Percentiles rank a stretch among this genome's conserved stretches.
Conservation (phyloP, 2,113 vertebrate species). For the Heterotilapia buettikoferi region DNA sequence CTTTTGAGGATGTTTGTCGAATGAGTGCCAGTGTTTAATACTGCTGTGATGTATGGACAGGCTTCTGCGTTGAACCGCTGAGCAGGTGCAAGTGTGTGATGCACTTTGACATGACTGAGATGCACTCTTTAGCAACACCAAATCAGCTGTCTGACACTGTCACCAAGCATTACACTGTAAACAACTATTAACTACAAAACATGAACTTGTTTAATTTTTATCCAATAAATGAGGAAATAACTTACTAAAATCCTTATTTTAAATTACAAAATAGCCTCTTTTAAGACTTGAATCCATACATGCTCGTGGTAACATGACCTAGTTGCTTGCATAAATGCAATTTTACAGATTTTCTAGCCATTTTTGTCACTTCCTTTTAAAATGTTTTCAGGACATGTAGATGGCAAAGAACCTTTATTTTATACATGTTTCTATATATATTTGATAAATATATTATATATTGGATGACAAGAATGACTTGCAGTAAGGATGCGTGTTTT, state of each 20-base stretch:
- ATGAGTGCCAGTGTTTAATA: constrained; percentile 4
- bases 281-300: constrained; percentile 68
- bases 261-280: constrained; percentile 77
- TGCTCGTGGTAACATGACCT: constrained; percentile 70
- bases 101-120: constrained; percentile 35
- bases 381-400: constrained; percentile 57
- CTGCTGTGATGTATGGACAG: constrained; percentile 11
- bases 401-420: constrained; percentile 58
- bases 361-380: constrained; percentile 55
- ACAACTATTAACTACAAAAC: constrained; percentile 74
- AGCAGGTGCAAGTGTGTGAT: constrained; percentile 10
- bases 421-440: constrained; percentile 65
- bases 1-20: neutral
- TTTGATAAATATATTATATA: constrained; percentile 58
- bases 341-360: constrained; percentile 63
- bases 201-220: constrained; percentile 63
- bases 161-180: constrained; percentile 67
- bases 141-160: constrained; percentile 54
- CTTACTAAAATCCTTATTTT: constrained; percentile 70
- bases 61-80: constrained; percentile 14
- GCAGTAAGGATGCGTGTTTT: constrained; percentile 59
- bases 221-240: constrained; percentile 70
- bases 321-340: constrained; percentile 62
- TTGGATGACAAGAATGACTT: constrained; percentile 57
- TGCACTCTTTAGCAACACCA: constrained; percentile 49